Conservation (phyloP, 2,113 vertebrate genomes). For the Thalassoma bifasciatum region DNA sequence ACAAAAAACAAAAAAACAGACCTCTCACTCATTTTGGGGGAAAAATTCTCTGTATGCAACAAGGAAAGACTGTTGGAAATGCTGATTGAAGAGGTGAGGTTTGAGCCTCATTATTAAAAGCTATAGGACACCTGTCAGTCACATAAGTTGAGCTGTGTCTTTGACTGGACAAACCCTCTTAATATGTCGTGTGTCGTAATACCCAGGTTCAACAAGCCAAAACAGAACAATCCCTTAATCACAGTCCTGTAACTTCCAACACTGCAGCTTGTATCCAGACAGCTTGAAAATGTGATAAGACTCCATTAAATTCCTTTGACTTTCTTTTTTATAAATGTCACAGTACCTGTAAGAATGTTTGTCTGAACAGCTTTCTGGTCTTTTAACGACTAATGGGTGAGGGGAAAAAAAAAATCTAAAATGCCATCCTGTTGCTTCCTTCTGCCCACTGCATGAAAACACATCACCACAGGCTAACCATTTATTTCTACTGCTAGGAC, state of each 20-base stretch:
- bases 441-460: not conserved
- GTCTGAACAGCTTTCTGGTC: not conserved
- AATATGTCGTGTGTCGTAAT: not conserved
- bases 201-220: not conserved
- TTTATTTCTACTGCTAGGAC: not conserved
- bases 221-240: not conserved
- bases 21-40: too few relatives aligned
- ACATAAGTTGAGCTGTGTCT: too few relatives aligned
- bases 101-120: too few relatives aligned
- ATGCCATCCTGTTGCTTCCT: not conserved
- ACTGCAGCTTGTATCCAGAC: not conserved
- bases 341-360: not conserved
- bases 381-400: not conserved
- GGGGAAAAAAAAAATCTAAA: not conserved
- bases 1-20: too few relatives aligned
- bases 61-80: too few relatives aligned
- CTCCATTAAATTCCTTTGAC: not conserved
- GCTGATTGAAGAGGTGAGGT: too few relatives aligned
- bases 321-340: conserved; percentile 27
- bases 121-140: too few relatives aligned
- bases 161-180: too few relatives aligned
- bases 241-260: not conserved
- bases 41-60: too few relatives aligned
- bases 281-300: not conserved
- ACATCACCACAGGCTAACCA: not conserved